phyloP scores from a whole-genome alignment of 2,888 invertebrate genomes.

The Cerastis rubricosa region DNA sequence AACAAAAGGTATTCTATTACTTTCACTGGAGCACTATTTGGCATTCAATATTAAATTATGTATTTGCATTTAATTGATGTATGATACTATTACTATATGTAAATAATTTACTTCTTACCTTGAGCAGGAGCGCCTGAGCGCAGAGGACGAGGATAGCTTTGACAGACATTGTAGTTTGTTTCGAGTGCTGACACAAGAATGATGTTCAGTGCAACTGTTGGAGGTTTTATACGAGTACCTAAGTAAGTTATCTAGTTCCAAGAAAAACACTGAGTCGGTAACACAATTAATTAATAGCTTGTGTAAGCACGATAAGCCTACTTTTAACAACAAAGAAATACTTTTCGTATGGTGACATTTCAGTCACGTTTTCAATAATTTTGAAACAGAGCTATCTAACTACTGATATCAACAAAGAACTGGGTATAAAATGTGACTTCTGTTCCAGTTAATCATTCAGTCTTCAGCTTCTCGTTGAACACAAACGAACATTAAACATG shows the following conservation, averaged over 20 bases:
- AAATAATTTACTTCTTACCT: background rate
- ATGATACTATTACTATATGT: too few species aligned
- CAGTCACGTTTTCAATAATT: constrained; percentile 21
- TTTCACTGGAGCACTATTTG: too few species aligned
- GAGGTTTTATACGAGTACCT: constrained; percentile 38
- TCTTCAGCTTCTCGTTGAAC: constrained; percentile 46
- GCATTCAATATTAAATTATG: too few species aligned
- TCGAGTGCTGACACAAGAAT: background rate
- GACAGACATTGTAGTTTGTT: background rate
- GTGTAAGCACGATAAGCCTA: background rate
- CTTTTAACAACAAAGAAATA: background rate
- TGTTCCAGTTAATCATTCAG: constrained; percentile 28
- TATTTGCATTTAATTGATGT: background rate
- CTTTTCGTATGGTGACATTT: background rate
- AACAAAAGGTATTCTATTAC: too few species aligned
- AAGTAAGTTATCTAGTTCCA: background rate
- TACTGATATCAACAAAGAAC: background rate
- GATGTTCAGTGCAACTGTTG: background rate
- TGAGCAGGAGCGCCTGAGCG: background rate
- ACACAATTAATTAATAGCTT: background rate
- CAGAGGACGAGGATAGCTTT: background rate
- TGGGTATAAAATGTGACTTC: constrained; percentile 8
- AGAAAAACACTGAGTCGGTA: background rate
- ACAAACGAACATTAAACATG: constrained; percentile 61
- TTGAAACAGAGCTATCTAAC: background rate